Conservation (phyloP, 2,797 vertebrate species). For the Bradypodion ventrale region DNA sequence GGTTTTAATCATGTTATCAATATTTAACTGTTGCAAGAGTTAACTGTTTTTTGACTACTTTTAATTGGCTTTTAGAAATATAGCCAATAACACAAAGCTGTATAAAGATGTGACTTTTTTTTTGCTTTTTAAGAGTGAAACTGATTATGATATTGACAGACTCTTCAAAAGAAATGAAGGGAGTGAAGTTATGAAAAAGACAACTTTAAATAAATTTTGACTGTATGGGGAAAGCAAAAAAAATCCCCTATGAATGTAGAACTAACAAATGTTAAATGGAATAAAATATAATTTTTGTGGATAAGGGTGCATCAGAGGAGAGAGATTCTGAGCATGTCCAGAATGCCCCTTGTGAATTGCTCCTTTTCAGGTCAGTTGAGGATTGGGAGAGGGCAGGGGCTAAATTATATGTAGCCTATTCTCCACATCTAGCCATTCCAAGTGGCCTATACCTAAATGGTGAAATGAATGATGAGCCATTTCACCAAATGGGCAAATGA, state of each 20-base stretch:
- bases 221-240: neutral
- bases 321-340: too few relatives aligned
- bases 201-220: constrained; percentile 5
- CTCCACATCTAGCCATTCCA: too few relatives aligned
- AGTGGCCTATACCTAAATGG: too few relatives aligned
- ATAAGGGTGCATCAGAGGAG: neutral
- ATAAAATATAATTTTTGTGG: neutral
- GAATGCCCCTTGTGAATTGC: too few relatives aligned
- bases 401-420: too few relatives aligned
- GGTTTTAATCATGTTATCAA: neutral
- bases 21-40: neutral
- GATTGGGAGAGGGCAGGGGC: too few relatives aligned
- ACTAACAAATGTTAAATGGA: neutral
- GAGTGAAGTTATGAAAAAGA: constrained; percentile 3
- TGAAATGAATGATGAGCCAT: too few relatives aligned
- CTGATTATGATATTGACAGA: constrained; percentile 1
- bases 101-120: constrained; percentile 19
- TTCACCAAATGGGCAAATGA: too few relatives aligned
- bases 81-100: neutral
- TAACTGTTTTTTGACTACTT: neutral
- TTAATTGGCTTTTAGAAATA: neutral
- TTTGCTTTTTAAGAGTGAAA: constrained; percentile 13
- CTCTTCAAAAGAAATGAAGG: neutral
- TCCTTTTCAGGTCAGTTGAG: too few relatives aligned
- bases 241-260: neutral